Evolutionary conservation across 64 coral and sea anemone species (phyloP), one percentile per base, ranked within the genome.

Genomic region (Dendronephthya gigantea): DNA sequence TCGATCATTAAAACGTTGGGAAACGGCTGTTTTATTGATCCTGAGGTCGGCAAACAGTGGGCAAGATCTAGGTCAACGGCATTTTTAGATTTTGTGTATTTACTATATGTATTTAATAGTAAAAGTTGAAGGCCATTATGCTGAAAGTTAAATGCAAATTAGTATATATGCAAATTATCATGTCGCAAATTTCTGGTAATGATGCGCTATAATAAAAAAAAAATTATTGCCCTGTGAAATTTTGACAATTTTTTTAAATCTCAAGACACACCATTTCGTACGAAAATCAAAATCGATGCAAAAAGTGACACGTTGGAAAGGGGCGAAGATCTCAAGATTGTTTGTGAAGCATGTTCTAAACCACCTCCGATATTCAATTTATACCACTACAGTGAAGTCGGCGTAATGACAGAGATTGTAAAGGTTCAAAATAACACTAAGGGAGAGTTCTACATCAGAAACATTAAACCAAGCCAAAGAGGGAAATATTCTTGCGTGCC

Each of bases 241-340:
- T n/a, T n/a, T 79, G 36, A 12, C 36, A 7, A 4, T 3, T 4
- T 15, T 36, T 34, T 79, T 39, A 11, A 35, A 12, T 12, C 0
- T 79, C 15, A 35, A 79, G 72, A 79, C 36, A 39, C 10, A 79
- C 72, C 72, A 36, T 14, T 34, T 79, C 15, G 17, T 16, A 79
- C 72, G 32, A 79, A 79, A 39, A 35, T 79, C 72, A 79, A 79
- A 79, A 79, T 33, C 1, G 72, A 79, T 9, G 72, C 72, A 29
- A 79, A 79, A 34, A 34, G 30, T 34, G 72, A 79, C 17, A 79
- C 72, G 15, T 2, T 79, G 4, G 32, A 34, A 19, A 29, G 7
- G 37, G 72, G 72, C 7, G 72, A 79, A 34, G 72, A 79, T 79
- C 36, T 79, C 15, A 79, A 79, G 29, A 79, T 79, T 79, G 72